Base-by-base conservation (phyloP, 2,888 invertebrate genomes). In the Callosobruchus maculatus region DNA sequence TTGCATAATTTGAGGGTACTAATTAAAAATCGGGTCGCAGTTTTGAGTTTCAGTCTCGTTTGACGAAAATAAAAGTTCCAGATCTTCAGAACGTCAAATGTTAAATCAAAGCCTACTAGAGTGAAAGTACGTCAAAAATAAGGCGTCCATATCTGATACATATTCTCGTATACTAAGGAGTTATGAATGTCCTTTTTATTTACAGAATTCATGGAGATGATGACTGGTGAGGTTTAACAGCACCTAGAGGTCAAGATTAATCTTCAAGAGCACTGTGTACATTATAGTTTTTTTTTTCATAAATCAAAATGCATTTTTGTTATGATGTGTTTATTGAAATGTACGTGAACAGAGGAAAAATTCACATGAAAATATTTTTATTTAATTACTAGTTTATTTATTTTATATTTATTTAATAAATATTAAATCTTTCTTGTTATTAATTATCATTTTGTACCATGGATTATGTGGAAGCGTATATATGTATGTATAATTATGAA, bases 181-280 rank as follows among this genome's bases (percentile, higher is more conserved):
- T 26, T 7, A 26, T 26, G 7, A 26, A 26, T 7, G 26, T 26
- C 2, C 7, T 68, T 77, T 75, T 88, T 88, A 81, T 86, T 93
- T 93, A 80, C 92, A 96, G 95, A 96, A 91, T 96, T 96, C 90
- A 96, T 96, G 96, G 96, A 96, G 88, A 96, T 96, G 96, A 96
- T 96, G 96, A 96, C 96, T 79, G 96, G 96, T 88, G 95, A 95
- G 92, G 83, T 84, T 73, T 84, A 82, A 80, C 72, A 67, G 21
- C 68, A 49, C 49, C 26, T 67, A 20, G 13, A 67, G 72, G 72
- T 70, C 49, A 49, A 7, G 13, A 5, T 7, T 49, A 13, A 49
- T 18, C 49, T 18, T 49, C 49, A 21, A 71, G 74, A 70, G 72
- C 74, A 74, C 74, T 76, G 74, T 76, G 73, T 76, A 76, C 71